A percentile compares a stretch with the other conserved stretches of the same genome.
These are phyloP conservation scores for Willowsia nigromaculata DNA, from an alignment of 2,888 invertebrate genomes.

Conservation along the genomic window DNA sequence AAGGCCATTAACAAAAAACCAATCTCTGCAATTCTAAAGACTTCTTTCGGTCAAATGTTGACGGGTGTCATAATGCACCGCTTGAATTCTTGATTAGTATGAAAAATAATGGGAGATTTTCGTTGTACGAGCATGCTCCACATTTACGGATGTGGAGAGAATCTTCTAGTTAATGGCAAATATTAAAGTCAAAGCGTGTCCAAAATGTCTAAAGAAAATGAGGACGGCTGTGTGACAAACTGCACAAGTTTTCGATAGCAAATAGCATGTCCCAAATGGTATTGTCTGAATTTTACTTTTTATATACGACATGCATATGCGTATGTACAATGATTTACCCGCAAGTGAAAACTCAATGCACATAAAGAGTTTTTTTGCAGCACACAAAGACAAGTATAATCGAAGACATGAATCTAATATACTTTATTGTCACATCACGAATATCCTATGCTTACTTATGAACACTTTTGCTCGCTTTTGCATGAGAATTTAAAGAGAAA, in stretches of 20 bases:
- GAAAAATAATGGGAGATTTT: not conserved
- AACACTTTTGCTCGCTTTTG: conserved; percentile 3
- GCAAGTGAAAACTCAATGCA: not conserved
- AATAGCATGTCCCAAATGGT: not conserved
- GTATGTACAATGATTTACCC: not conserved
- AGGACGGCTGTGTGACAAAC: not conserved
- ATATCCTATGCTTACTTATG: not conserved
- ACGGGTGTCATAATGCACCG: conserved; percentile 26
- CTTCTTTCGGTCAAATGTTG: conserved; percentile 8
- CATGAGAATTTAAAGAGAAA: not conserved
- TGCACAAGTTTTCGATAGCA: not conserved
- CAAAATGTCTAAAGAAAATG: not conserved
- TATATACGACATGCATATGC: not conserved
- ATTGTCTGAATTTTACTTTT: not conserved
- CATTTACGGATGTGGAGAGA: no score
- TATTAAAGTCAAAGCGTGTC: not conserved
- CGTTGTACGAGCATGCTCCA: no score
- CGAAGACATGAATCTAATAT: conserved; percentile 29
- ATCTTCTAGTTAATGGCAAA: no score
- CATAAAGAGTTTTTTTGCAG: not conserved
- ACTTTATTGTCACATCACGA: conserved; percentile 32
- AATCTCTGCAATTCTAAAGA: not conserved
- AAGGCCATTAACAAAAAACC: not conserved
- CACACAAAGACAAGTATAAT: not conserved
- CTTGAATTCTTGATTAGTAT: conserved; percentile 7